Evolutionary conservation across 2,797 vertebrate genomes (phyloP).

Genomic region (Rhinichthys osculus): DNA sequence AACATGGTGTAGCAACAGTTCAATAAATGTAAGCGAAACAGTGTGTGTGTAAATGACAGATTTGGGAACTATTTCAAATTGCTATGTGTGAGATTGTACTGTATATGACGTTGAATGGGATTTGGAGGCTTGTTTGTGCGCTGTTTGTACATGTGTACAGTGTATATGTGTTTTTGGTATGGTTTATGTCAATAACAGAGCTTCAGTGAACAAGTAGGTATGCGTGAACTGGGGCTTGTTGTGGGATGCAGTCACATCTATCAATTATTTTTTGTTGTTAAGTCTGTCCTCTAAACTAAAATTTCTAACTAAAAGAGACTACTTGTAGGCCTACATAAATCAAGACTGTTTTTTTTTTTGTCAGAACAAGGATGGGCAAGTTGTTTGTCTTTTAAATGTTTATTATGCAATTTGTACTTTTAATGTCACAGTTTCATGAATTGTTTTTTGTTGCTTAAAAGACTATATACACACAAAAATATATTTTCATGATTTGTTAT

Average conservation of each 20-base stretch:
- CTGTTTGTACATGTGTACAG: too few relatives aligned
- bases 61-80: constrained; percentile 5
- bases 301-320: neutral
- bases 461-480: neutral
- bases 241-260: neutral
- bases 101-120: neutral
- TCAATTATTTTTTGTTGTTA: too few relatives aligned
- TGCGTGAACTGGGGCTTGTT: neutral
- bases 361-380: too few relatives aligned
- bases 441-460: neutral
- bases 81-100: neutral
- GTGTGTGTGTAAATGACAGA: constrained; percentile 10
- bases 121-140: neutral
- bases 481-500: too few relatives aligned
- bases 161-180: neutral
- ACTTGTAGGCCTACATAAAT: neutral
- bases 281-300: neutral
- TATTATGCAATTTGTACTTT: neutral
- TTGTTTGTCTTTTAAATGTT: neutral
- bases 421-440: neutral
- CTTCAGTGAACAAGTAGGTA: neutral
- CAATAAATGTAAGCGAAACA: neutral
- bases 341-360: neutral
- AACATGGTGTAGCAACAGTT: constrained; percentile 26
- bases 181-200: neutral